Evolutionary conservation across 2,797 vertebrate species (phyloP).

Genomic region (Hypotaenidia philippensis): DNA sequence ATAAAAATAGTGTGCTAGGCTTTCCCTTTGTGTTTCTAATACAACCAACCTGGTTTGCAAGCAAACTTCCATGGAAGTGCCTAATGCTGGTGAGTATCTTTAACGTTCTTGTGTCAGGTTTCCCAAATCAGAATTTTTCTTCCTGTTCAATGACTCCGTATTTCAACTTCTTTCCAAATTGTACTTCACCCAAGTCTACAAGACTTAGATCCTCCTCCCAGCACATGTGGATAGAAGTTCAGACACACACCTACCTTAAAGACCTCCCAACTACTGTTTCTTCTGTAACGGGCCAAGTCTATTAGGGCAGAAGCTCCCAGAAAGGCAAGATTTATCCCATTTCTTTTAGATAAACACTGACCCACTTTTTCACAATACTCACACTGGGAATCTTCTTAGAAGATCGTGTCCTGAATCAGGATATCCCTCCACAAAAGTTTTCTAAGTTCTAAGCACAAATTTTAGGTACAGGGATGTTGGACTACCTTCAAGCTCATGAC

Average conservation of each 20-base stretch:
- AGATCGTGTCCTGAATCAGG: background rate
- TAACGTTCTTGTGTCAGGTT: background rate
- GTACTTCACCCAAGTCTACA: background rate
- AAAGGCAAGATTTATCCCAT: background rate
- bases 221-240: background rate
- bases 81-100: background rate
- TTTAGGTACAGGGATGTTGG: background rate
- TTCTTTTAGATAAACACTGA: background rate
- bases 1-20: background rate
- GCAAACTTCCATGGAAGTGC: background rate
- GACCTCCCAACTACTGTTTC: background rate
- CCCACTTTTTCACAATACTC: background rate
- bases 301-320: background rate
- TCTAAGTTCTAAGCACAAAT: background rate
- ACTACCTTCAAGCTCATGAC: background rate
- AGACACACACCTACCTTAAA: background rate
- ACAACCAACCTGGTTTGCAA: background rate
- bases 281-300: background rate
- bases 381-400: background rate
- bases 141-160: background rate
- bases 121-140: background rate
- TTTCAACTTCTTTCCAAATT: background rate
- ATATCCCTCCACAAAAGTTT: background rate
- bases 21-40: background rate
- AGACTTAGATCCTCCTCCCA: background rate